Conservation (phyloP, 2,113 vertebrate genomes). For the Anarrhichthys ocellatus region DNA sequence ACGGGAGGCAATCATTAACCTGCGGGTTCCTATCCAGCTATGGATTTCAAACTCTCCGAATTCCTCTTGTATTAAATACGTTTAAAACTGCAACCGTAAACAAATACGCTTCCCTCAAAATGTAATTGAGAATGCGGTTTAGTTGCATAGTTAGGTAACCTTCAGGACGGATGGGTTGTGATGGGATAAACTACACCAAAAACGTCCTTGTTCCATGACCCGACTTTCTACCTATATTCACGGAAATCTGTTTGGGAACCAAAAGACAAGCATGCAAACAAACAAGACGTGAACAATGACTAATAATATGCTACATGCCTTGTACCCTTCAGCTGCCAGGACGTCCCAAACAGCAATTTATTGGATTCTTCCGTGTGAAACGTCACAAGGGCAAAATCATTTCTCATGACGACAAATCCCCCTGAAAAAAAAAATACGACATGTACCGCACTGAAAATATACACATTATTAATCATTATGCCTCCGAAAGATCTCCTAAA, state of each 20-base stretch:
- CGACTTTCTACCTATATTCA: background rate
- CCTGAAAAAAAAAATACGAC: background rate
- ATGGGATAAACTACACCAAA: background rate
- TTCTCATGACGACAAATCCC: conserved; percentile 6
- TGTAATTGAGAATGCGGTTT: background rate
- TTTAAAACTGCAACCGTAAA: background rate
- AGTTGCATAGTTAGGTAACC: background rate
- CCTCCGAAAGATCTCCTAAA: conserved; percentile 1
- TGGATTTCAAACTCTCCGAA: conserved; percentile 12
- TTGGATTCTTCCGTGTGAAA: conserved; percentile 32
- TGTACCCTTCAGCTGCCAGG: conserved; percentile 10
- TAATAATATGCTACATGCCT: conserved; percentile 20
- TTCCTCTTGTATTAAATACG: background rate
- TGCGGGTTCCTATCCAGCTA: conserved; percentile 20
- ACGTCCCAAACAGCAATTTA: conserved; percentile 53
- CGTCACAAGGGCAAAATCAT: background rate
- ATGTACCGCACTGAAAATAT: conserved; percentile 3
- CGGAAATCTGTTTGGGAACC: background rate
- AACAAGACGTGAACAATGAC: background rate
- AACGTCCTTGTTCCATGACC: background rate
- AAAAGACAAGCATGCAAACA: background rate
- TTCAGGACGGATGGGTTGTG: background rate
- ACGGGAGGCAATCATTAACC: conserved; percentile 75
- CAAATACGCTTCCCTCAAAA: background rate
- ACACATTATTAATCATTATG: background rate